phyloP scores from a whole-genome alignment of 2,113 vertebrate genomes.

The Phycodurus eques region DNA sequence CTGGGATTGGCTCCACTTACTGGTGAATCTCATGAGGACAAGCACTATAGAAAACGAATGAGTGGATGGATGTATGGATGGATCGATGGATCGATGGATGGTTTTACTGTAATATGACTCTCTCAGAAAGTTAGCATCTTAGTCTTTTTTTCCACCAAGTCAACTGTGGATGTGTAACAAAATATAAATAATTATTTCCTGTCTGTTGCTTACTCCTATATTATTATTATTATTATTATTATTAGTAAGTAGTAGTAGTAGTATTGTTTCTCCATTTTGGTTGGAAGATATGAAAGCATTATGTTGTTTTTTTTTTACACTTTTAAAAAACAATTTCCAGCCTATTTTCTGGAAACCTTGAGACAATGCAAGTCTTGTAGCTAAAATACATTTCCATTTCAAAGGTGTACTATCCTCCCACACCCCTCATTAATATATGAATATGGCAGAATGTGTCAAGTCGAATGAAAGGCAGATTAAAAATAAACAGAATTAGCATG shows the following conservation, averaged over 20 bases:
- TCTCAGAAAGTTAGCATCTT: too few relatives aligned
- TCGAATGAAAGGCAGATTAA: slow-evolving; percentile 2
- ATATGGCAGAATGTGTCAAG: background rate
- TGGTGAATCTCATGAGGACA: too few relatives aligned
- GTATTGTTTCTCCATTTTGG: background rate
- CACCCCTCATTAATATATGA: slow-evolving; percentile 1
- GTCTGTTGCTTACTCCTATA: too few relatives aligned
- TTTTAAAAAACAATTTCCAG: background rate
- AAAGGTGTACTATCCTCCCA: slow-evolving; percentile 8
- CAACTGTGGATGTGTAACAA: too few relatives aligned
- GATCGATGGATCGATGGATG: too few relatives aligned
- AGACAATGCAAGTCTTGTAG: background rate
- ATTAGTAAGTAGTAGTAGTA: background rate
- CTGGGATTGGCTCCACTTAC: too few relatives aligned
- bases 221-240: background rate
- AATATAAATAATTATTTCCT: too few relatives aligned
- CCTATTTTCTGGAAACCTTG: background rate
- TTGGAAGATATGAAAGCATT: background rate
- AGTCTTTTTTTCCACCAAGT: too few relatives aligned
- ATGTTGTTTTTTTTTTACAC: background rate
- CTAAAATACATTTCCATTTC: slow-evolving; percentile 1
- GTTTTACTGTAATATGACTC: too few relatives aligned
- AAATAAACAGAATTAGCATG: slow-evolving; percentile 8
- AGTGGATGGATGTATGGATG: too few relatives aligned
- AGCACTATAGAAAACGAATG: too few relatives aligned